Evolutionary conservation across 2,113 vertebrate genomes (phyloP), one percentile per base, ranked within the genome.

Genomic region (Enhydra lutris): DNA sequence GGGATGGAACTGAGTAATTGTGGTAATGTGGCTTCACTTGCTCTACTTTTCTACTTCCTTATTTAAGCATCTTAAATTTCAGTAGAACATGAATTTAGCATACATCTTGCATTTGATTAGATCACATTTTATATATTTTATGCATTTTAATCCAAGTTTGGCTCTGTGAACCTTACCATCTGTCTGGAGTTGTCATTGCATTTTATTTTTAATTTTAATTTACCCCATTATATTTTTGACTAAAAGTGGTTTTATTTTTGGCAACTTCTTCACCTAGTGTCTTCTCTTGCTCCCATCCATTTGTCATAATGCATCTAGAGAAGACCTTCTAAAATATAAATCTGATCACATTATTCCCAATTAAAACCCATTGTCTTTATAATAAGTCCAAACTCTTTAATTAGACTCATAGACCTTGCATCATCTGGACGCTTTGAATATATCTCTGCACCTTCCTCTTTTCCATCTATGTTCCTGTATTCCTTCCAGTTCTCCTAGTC

Each of bases 121-220:
- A 98, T 97, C 97, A 98, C 82, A 98, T 98, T 98, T 97, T 97
- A 96, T 96, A 92, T 97, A 97, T 97, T 97, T 97, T 98, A 97
- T 98, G 97, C 98, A 98, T 98, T 98, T 98, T 97, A 97, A 98
- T 98, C 97, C 96, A 98, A 98, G 97, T 98, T 98, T 98, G 98
- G 98, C 98, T 98, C 98, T 97, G 98, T 98, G 98, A 98, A 98
- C 98, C 98, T 98, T 97, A 97, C 98, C 98, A 98, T 98, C 98
- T 98, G 98, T 98, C 97, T 98, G 90, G 95, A 98, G 97, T 97
- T 98, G 98, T 98, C 97, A 98, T 98, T 98, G 96, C 95, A 98
- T 97, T 98, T 98, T 98, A 98, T 98, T 97, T 98, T 98, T 98
- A 97, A 98, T 98, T 98, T 98, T 97, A 98, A 98, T 98, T 97